Conservation (phyloP, 2,113 vertebrate genomes). For the Perognathus longimembris region DNA sequence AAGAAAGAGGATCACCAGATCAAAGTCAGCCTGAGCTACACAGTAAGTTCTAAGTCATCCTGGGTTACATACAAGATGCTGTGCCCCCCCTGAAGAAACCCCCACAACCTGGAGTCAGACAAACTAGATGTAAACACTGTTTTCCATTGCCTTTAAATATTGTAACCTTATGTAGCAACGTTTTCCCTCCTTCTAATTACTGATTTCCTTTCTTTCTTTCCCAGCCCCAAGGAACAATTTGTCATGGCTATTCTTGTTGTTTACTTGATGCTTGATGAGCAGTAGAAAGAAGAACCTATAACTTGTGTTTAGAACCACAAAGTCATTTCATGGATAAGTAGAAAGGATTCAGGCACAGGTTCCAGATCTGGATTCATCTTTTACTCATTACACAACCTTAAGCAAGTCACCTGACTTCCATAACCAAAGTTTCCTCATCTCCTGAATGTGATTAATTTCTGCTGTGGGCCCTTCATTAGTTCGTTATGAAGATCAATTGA, state of each 20-base stretch:
- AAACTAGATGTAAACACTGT: slow-evolving; percentile 26
- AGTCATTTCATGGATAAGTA: slow-evolving; percentile 2
- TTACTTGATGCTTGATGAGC: slow-evolving; percentile 24
- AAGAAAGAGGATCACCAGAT: not conserved
- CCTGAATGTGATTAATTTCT: slow-evolving; percentile 39
- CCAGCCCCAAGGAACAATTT: not conserved
- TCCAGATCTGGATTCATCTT: not conserved
- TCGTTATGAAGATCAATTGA: slow-evolving; percentile 43
- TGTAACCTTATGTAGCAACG: not conserved
- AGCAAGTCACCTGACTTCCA: slow-evolving; percentile 22
- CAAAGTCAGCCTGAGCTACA: not conserved
- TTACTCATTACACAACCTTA: slow-evolving; percentile 7
- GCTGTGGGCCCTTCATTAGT: not conserved
- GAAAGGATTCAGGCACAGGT: slow-evolving; percentile 13
- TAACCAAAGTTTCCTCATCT: not conserved
- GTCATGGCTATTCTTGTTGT: not conserved
- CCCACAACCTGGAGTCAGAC: not conserved
- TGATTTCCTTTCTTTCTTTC: slow-evolving; percentile 19
- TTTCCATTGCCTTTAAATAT: slow-evolving; percentile 43
- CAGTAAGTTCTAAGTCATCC: not conserved
- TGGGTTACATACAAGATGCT: not conserved
- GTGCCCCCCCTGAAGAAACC: not conserved
- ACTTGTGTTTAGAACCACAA: slow-evolving; percentile 7
- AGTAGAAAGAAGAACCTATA: slow-evolving; percentile 33
- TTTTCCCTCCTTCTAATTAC: slow-evolving; percentile 41